Evolutionary conservation across 2,888 invertebrate species (phyloP).

Genomic region (Drosophila imparisetae): DNA sequence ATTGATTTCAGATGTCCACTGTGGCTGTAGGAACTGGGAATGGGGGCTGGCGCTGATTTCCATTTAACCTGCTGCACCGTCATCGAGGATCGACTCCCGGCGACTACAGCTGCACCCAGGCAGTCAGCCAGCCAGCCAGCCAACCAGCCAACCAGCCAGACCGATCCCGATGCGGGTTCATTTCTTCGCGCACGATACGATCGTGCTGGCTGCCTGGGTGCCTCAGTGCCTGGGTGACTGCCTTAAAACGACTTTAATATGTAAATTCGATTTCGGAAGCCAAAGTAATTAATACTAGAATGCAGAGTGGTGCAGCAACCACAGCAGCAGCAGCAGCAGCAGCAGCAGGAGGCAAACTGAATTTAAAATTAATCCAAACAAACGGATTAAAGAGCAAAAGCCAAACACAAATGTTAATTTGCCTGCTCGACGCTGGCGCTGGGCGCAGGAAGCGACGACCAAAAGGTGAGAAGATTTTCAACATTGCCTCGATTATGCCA

Average conservation of each 20-base stretch:
- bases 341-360: conserved; percentile 59
- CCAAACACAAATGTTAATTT: conserved; percentile 79
- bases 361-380: conserved; percentile 82
- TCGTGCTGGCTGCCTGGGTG: conserved; percentile 47
- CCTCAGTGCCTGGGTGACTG: conserved; percentile 41
- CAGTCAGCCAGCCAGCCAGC: background rate
- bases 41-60: conserved; percentile 74
- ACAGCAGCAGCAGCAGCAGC: conserved; percentile 36
- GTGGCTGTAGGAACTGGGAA: conserved; percentile 21
- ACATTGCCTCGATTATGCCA: conserved; percentile 82
- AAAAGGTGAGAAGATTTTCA: conserved; percentile 82
- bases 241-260: conserved; percentile 82
- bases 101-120: conserved; percentile 53
- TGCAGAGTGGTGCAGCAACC: conserved; percentile 55
- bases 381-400: conserved; percentile 80
- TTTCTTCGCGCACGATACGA: conserved; percentile 76
- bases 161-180: conserved; percentile 49
- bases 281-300: conserved; percentile 85
- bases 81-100: conserved; percentile 56
- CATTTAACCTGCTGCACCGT: conserved; percentile 79
- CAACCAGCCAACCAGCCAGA: background rate
- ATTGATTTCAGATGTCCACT: conserved; percentile 72
- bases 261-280: conserved; percentile 85
- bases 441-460: conserved; percentile 66
- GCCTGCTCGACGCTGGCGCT: conserved; percentile 48